These are phyloP conservation scores for Heterotilapia buettikoferi DNA, from an alignment of 2,113 vertebrate species.

Conservation along the genomic window DNA sequence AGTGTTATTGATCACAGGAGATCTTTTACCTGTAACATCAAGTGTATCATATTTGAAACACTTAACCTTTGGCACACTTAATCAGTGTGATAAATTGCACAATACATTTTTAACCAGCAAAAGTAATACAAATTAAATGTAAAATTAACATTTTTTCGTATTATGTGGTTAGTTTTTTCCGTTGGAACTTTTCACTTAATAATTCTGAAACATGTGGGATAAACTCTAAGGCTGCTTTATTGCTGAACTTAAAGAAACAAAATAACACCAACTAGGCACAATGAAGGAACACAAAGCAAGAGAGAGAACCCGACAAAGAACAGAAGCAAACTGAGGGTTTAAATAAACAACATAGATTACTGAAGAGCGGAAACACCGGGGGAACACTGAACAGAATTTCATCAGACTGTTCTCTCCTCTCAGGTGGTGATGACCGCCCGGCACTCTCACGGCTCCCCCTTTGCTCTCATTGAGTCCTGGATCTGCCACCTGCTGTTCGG, in stretches of 20 bases:
- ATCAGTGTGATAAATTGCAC: background rate
- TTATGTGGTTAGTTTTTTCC: background rate
- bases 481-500: constrained; percentile 87
- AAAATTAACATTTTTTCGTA: fast-evolving
- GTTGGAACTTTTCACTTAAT: fast-evolving
- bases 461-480: constrained; percentile 82
- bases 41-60: background rate
- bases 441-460: constrained; percentile 91
- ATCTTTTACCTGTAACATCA: background rate
- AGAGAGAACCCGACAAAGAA: background rate
- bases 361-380: background rate
- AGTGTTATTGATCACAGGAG: background rate
- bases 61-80: background rate
- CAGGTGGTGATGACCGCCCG: constrained; percentile 91
- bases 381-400: background rate
- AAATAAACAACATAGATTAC: background rate
- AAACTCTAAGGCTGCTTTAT: background rate
- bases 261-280: background rate
- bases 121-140: background rate
- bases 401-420: background rate
- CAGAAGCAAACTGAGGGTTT: background rate
- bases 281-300: background rate
- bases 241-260: background rate
- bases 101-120: background rate
- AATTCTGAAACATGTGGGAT: background rate